Evolutionary conservation across 2,797 vertebrate genomes (phyloP), one percentile per base, ranked within the genome.

Genomic region (Brachyrhaphis roseni): DNA sequence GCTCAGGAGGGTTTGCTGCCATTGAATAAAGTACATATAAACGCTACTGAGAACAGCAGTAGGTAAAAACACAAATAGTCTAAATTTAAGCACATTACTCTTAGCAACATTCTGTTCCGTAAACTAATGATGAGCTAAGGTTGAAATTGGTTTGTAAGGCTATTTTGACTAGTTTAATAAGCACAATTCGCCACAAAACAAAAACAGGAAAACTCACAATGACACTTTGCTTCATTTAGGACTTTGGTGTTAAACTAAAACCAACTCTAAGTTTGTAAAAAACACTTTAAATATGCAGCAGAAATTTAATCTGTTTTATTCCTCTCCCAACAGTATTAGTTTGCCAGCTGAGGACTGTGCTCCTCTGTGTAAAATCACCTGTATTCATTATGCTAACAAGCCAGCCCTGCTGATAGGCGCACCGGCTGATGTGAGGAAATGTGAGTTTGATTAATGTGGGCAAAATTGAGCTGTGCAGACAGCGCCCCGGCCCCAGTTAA

Each of bases 381-480:
- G 95, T 94, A 92, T 93, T 89, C 93, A 95, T 95, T 95, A 95
- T 92, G 93, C 91, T 94, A 95, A 96, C 90, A 55, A 91, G 90
- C 88, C 83, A 59, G 87, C 76, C 81, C 51, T 62, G 87, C 91
- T 94, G 94, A 96, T 88, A 86, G 93, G 93, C 92, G 90, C 85
- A 36, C 72, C 0, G 88, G 87, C 90, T 95, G 92, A 96, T 93
- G 92, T 84, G 91, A 95, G 93, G 93, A 95, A 95, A 96, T 94
- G 95, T 90, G 94, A 92, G 88, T 88, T 92, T 95, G 95, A 96
- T 96, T 96, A 95, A 95, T 95, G 94, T 90, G 89, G 91, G 90
- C 93, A 90, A 94, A 92, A 93, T 91, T 91, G 93, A 94, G 94
- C 92, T 77, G 91, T 82, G 92, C 90, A 89, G 90, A 91, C 88